phyloP scores from a whole-genome alignment of 1,140 invertebrate species.

The Triops cancriformis region DNA sequence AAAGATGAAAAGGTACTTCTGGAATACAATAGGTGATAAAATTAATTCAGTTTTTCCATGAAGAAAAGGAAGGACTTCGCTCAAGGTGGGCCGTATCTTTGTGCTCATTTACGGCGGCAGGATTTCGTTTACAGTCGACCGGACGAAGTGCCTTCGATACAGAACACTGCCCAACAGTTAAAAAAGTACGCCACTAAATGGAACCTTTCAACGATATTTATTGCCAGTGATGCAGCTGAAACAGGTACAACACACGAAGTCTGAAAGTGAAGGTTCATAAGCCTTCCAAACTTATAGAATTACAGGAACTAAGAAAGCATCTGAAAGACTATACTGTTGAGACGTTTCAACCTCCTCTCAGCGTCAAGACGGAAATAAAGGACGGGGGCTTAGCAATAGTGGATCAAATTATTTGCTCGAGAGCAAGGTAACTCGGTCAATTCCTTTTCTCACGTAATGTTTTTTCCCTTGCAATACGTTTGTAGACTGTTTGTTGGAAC shows the following conservation, averaged over 20 bases:
- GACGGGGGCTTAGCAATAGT: conserved; percentile 89
- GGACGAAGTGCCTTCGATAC: conserved; percentile 60
- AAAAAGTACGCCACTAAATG: conserved; percentile 48
- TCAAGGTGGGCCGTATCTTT: conserved; percentile 65
- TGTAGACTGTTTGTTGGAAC: conserved; percentile 78
- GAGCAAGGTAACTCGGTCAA: conserved; percentile 51
- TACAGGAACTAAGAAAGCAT: conserved; percentile 42
- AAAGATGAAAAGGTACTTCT: conserved; percentile 49
- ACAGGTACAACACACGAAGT: conserved; percentile 37
- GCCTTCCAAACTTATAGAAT: conserved; percentile 42
- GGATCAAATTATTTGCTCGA: conserved; percentile 90
- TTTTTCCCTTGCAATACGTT: conserved; percentile 24
- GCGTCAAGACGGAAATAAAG: conserved; percentile 47
- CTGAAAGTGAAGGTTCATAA: not conserved
- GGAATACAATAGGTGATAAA: not conserved
- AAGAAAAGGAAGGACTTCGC: conserved; percentile 36
- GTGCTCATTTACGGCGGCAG: conserved; percentile 69
- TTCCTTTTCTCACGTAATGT: conserved; percentile 17
- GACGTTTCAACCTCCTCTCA: conserved; percentile 41
- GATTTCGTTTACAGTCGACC: conserved; percentile 66
- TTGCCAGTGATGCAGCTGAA: conserved; percentile 68
- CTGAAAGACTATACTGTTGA: conserved; percentile 33
- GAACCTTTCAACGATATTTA: conserved; percentile 57
- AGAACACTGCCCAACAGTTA: conserved; percentile 62
- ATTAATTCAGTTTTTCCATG: conserved; percentile 37